Conservation (phyloP, 2,888 invertebrate species). For the Monopis laevigella region DNA sequence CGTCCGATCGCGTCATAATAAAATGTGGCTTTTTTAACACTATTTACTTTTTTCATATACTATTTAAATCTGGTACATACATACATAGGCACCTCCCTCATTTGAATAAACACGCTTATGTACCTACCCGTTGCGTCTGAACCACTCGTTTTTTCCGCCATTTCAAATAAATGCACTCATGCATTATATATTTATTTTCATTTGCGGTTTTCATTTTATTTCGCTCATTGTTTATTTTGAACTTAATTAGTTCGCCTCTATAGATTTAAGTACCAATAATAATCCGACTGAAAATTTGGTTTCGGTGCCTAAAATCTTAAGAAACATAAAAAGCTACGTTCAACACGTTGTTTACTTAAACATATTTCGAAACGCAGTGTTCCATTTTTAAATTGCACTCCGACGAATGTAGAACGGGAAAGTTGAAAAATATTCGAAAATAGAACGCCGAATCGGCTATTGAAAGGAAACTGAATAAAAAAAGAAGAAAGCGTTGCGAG, state of each 20-base stretch:
- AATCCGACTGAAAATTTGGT: too few relatives aligned
- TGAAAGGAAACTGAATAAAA: conserved; percentile 28
- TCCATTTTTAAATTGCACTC: conserved; percentile 18
- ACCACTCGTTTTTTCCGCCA: conserved; percentile 6
- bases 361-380: conserved; percentile 16
- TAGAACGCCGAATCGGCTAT: conserved; percentile 20
- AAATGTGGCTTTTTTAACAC: conserved; percentile 65
- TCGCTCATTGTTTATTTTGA: conserved; percentile 11
- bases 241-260: not conserved
- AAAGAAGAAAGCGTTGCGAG: conserved; percentile 20
- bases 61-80: conserved; percentile 20
- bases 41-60: conserved; percentile 66
- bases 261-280: too few relatives aligned
- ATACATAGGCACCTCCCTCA: conserved; percentile 15
- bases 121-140: conserved; percentile 22
- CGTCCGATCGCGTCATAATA: conserved; percentile 61
- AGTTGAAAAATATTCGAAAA: conserved; percentile 21
- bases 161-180: conserved; percentile 18
- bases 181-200: conserved; percentile 29
- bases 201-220: conserved; percentile 4
- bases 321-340: conserved; percentile 1
- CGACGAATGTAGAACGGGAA: conserved; percentile 19
- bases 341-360: conserved; percentile 9
- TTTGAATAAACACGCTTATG: conserved; percentile 26
- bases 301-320: not conserved